These are phyloP conservation scores for Pagetopsis macropterus DNA, from an alignment of 2,797 vertebrate species.

Conservation along the genomic window DNA sequence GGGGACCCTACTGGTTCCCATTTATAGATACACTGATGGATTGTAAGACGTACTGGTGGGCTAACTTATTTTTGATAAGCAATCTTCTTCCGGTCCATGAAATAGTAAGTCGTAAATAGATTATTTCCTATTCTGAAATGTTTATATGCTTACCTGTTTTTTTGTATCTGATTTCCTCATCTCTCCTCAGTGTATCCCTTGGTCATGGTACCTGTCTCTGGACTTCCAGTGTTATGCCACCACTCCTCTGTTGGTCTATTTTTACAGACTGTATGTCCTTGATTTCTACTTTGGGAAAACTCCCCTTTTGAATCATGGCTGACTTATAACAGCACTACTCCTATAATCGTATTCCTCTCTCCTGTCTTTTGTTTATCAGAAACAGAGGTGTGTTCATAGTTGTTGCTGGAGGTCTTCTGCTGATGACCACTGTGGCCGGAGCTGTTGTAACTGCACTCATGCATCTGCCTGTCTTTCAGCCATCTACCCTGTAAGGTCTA, in stretches of 20 bases:
- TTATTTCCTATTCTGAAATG: not conserved
- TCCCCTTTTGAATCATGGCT: not conserved
- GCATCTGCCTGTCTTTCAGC: constrained; percentile 83
- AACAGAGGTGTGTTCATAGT: constrained; percentile 73
- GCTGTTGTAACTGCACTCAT: constrained; percentile 80
- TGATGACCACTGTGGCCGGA: constrained; percentile 74
- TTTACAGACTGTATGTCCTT: constrained; percentile 83
- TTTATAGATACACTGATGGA: constrained; percentile 81
- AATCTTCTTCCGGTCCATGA: constrained; percentile 84
- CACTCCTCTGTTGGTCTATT: constrained; percentile 83
- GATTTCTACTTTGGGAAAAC: not conserved
- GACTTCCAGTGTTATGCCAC: constrained; percentile 89
- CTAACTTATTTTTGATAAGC: constrained; percentile 85
- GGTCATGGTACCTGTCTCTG: constrained; percentile 90
- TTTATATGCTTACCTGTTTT: not conserved
- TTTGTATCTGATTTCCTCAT: not conserved
- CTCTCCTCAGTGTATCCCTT: constrained; percentile 85
- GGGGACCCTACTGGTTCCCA: constrained; percentile 87
- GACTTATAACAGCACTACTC: not conserved
- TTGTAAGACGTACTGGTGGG: constrained; percentile 89
- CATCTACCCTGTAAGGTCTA: constrained; percentile 81
- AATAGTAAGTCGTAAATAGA: constrained; percentile 75
- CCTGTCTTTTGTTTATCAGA: constrained; percentile 68
- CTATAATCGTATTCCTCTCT: not conserved
- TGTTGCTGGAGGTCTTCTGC: constrained; percentile 76